Evolutionary conservation across 2,797 vertebrate genomes (phyloP), one percentile per base, ranked within the genome.

Genomic region (Lycodopsis pacificus): DNA sequence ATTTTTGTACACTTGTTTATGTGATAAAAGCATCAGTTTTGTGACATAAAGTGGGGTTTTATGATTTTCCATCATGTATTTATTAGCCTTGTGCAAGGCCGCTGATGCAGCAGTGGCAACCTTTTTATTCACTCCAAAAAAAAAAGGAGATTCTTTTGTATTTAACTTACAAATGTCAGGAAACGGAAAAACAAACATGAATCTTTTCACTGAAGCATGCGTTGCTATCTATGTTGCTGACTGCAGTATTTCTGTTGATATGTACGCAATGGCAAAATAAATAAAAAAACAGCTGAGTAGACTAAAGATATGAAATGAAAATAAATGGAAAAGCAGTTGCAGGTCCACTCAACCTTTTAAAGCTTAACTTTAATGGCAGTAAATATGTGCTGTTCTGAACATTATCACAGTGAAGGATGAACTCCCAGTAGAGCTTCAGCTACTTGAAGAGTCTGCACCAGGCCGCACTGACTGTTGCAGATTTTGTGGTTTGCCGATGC

Each of bases 11-110:
- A 79, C 76, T 78, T 63, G 73, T 68, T 65, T 71, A 77, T 69
- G 81, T 30, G 32, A 80, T 83, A 72, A 88, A 81, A 82, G 56
- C 72, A 87, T 85, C 80, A 86, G 76, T 68, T 83, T 85, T 44
- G 65, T 83, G 83, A 69, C 78, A 83, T 67, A 69, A 78, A 72
- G 74, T 63, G 13, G 49, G 42, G 40, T 73, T 87, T 85, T 83
- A 90, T 76, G 76, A 71, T 79, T 77, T 54, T 19, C 34, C 59
- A 82, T 88, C 78, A 84, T 83, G 65, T 76, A 80, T 87, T 79
- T 65, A 69, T 80, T 77, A 54, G 70, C 38, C 65, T 36, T 38
- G 32, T 19, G 67, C 64, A 74, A n/a, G 63, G 44, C 27, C 4
- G 74, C 77, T 57, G 82, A 85, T 53, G 74, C 71, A 61, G 82